These are phyloP conservation scores for Antheraea mylitta DNA, from an alignment of 1,140 invertebrate species.

Conservation along the genomic window DNA sequence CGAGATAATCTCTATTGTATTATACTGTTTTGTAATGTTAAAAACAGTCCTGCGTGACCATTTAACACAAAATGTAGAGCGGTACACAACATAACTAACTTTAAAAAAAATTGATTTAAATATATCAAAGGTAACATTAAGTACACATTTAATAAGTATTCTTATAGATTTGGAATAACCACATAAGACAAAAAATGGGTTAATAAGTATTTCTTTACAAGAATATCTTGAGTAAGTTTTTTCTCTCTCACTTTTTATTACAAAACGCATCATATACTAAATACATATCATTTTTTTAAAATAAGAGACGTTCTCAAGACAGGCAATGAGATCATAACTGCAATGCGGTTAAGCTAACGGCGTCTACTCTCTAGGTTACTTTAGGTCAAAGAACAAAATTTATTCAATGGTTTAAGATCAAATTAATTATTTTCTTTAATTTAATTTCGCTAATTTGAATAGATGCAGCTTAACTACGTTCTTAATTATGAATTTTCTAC, in stretches of 20 bases:
- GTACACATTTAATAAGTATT: too few species aligned
- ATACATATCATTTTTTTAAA: background rate
- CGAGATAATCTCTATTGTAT: too few species aligned
- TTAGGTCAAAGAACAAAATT: background rate
- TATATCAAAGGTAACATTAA: too few species aligned
- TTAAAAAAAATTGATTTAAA: too few species aligned
- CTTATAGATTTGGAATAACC: too few species aligned
- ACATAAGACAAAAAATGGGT: too few species aligned
- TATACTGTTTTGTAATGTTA: too few species aligned
- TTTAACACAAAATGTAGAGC: too few species aligned
- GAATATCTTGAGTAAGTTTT: background rate
- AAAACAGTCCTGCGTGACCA: too few species aligned
- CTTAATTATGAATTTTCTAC: background rate
- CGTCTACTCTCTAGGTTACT: background rate
- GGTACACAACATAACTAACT: too few species aligned
- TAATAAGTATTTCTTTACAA: background rate
- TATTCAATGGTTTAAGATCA: background rate
- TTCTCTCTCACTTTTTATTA: background rate
- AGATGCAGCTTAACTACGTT: background rate
- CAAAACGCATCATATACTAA: background rate
- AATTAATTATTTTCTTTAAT: background rate
- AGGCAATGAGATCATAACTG: background rate
- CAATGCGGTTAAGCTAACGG: conserved; percentile 2
- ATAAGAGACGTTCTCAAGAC: background rate
- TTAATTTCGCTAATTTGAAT: background rate